Base-by-base conservation (phyloP, 2,888 invertebrate species). In the Sphecodes monilicornis region DNA sequence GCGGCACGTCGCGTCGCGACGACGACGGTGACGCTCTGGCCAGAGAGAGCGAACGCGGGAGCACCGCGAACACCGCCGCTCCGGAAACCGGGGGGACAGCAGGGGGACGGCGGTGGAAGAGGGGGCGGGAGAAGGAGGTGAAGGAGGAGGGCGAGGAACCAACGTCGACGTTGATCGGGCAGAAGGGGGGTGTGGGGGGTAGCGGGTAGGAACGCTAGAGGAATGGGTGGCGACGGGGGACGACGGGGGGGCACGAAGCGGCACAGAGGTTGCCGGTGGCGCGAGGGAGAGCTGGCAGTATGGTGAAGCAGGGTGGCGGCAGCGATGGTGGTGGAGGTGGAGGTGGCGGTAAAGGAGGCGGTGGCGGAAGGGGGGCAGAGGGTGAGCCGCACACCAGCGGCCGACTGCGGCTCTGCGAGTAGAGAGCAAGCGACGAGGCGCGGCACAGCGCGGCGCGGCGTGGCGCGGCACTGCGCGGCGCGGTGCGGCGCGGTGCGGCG, bases 361-460 rank as follows among this genome's bases (percentile, higher is more conserved):
- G 32, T 18, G 32, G 64, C 3, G 64, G 64, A 66, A 22, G 64
- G 29, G 64, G 64, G 32, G 18, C 32, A 36, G 64, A 66, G 64
- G 64, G 84, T 86, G 86, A 89, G 86, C 85, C 88, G 90, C 91
- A 89, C 91, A 89, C 86, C 86, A 90, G 89, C 87, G 82, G 78
- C 89, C 90, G 84, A 85, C 84, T 89, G 84, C 82, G 84, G 89
- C 85, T 80, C 87, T 80, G 76, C 80, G 86, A 80, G 90, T 77
- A 79, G 80, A 68, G 82, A 85, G 80, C 82, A 69, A 73, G 82
- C 86, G 86, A 76, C 84, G 86, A 80, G 87, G 71, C 76, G 80
- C 68, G 82, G 86, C 76, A 82, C 77, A 80, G 70, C 71, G 66
- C 54, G 54, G 54, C 54, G 81, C 85, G 86, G 75, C 83, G 85